Conservation (phyloP, 2,888 invertebrate species). For the Lochmaea crataegi region DNA sequence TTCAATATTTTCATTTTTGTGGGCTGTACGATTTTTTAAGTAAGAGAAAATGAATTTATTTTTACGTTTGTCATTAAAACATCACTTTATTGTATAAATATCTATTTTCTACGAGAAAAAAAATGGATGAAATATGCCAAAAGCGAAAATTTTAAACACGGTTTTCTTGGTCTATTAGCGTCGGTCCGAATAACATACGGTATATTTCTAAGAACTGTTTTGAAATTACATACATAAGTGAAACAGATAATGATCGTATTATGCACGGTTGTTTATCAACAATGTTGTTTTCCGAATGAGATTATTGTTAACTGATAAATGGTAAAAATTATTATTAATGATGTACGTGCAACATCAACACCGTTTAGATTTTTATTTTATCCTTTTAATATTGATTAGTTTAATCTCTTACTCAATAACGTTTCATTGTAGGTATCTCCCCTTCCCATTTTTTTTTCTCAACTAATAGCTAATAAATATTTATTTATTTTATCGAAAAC, state of each 20-base stretch:
- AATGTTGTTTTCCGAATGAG: conserved; percentile 1
- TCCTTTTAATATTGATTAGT: too few species aligned
- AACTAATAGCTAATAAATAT: neutral
- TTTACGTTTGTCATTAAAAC: too few species aligned
- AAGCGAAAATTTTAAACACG: neutral
- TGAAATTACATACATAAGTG: conserved; percentile 32
- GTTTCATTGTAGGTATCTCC: too few species aligned
- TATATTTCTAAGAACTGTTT: conserved; percentile 32
- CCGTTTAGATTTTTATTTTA: too few species aligned
- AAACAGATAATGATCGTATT: conserved; percentile 28
- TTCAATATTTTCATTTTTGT: too few species aligned
- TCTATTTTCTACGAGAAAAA: neutral
- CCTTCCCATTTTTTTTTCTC: too few species aligned
- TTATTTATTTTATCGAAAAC: too few species aligned
- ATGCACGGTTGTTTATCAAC: conserved; percentile 23
- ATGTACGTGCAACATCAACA: neutral
- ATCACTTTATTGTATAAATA: too few species aligned
- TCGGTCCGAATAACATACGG: conserved; percentile 23
- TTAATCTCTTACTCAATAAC: too few species aligned
- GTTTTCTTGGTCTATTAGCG: conserved; percentile 19
- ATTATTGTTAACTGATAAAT: conserved; percentile 10
- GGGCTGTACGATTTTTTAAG: too few species aligned
- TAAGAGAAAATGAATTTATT: too few species aligned
- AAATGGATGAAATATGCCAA: neutral
- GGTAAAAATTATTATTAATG: neutral